Base-by-base conservation (phyloP, 1,140 invertebrate genomes). In the Ylistrum balloti region DNA sequence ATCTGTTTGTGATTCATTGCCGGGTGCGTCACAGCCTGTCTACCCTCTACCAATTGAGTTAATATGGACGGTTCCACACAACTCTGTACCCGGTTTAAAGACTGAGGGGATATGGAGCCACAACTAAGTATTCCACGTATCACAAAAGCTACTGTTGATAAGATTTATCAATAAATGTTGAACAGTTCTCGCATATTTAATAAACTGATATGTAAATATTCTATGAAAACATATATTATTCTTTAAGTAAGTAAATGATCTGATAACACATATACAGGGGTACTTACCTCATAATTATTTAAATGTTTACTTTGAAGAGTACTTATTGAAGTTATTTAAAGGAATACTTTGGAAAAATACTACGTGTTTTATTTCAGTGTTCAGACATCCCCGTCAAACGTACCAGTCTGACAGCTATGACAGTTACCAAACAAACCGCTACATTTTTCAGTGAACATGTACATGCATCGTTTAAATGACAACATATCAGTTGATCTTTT, bases 161-260 rank as follows among this genome's bases (percentile, higher is more conserved):
- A 74, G 56, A 74, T 74, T 74, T 74, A 74, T 74, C 56, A 74
- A 74, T 74, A 74, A 74, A 45, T 17, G 3, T 7, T 74, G 56
- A 28, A 74, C 7, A 74, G n/a, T 74, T 74, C 56, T 28, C 56
- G 28, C 56, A 74, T 74, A 45, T 45, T 17, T 45, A 28, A 74
- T 74, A 74, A 74, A 74, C 56, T 74, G 56, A 74, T 74, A 74
- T 28, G 56, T 74, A 74, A 74, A 74, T 74, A 74, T 74, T 74
- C 28, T 74, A 74, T 28, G 22, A 28, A 74, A 74, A 74, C 56
- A 74, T 7, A 74, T 28, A 17, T 28, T 17, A 7, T n/a, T 28
- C 0, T 74, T 74, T 2, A n/a, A 5, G 5, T 74, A 74, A 28
- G 56, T 74, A 28, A 28, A 74, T 74, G 28, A 74, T 74, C 22